Conservation (phyloP, 2,888 invertebrate genomes). For the Leptothorax acervorum region DNA sequence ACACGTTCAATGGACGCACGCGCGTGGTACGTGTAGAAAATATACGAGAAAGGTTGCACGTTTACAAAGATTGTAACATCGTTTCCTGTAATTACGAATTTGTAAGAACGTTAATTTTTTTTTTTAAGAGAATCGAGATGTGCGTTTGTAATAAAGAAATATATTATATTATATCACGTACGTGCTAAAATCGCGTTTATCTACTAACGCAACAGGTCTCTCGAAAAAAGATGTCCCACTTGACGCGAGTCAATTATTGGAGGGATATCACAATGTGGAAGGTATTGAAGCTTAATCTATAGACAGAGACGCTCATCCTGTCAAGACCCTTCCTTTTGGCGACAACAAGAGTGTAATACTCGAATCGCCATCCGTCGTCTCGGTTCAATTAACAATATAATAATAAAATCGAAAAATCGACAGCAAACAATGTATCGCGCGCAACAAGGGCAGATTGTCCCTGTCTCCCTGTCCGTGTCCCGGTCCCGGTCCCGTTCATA, state of each 20-base stretch:
- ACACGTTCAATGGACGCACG: background rate
- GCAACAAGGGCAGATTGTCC: background rate
- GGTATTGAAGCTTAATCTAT: background rate
- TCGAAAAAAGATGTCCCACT: background rate
- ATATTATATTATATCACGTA: no score
- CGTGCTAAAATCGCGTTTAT: background rate
- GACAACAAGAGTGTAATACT: background rate
- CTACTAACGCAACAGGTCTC: background rate
- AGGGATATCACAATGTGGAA: background rate
- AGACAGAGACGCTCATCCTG: background rate
- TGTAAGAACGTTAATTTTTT: background rate
- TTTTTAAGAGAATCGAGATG: background rate
- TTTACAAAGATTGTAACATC: background rate
- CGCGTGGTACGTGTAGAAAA: background rate
- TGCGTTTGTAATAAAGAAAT: background rate
- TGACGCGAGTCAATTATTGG: background rate
- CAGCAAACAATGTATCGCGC: background rate
- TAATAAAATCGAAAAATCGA: background rate
- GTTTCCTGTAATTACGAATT: background rate
- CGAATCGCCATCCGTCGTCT: background rate
- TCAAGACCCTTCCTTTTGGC: background rate
- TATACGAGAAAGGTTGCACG: background rate
- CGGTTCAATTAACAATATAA: background rate
- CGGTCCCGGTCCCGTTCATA: background rate
- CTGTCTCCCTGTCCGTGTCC: no score